Conservation (phyloP, 2,797 vertebrate genomes). For the Muscicapa comitata region DNA sequence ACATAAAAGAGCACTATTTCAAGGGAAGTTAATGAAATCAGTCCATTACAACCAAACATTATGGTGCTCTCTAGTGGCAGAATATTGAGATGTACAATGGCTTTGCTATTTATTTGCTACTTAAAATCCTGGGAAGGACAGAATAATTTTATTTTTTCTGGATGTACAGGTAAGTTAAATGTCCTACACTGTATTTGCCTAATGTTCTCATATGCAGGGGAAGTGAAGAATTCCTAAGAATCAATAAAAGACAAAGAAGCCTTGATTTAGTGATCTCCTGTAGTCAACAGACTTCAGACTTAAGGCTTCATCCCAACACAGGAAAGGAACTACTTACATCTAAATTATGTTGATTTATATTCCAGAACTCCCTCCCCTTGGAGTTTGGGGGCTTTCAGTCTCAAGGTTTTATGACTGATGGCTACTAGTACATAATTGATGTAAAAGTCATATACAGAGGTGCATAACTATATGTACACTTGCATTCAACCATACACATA, state of each 20-base stretch:
- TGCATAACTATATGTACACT: accelerated
- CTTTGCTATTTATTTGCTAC: background rate
- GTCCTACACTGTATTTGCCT: background rate
- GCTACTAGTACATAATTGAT: accelerated
- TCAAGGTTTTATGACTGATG: background rate
- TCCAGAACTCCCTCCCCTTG: background rate
- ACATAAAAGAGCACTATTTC: background rate
- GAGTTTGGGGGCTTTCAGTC: background rate
- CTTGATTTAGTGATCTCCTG: background rate
- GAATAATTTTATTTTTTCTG: background rate
- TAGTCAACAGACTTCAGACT: background rate
- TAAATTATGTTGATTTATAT: background rate
- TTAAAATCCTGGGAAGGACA: background rate
- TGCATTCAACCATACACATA: background rate
- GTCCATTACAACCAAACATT: constrained; percentile 56
- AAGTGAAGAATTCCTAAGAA: background rate
- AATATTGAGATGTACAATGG: background rate
- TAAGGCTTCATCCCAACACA: background rate
- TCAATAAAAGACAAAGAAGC: background rate
- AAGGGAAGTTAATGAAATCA: background rate
- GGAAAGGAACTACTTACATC: background rate
- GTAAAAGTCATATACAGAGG: accelerated
- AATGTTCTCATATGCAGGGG: accelerated
- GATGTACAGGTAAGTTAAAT: background rate
- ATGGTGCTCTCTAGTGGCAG: constrained; percentile 79